Evolutionary conservation across 2,797 vertebrate genomes (phyloP), one percentile per base, ranked within the genome.

Genomic region (Limnodromus scolopaceus): DNA sequence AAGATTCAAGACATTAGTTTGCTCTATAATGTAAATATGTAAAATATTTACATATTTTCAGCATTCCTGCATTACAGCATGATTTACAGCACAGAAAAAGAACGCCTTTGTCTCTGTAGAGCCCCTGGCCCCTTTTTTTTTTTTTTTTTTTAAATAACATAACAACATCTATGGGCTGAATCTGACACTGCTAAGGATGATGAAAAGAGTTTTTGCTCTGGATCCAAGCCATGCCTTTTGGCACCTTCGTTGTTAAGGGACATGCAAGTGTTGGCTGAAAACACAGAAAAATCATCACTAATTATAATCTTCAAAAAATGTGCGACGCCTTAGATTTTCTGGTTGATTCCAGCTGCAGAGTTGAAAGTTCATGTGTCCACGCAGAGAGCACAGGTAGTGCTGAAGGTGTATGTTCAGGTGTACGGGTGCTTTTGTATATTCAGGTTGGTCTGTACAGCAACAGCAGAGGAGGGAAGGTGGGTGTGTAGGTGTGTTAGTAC

Each of bases 201-300:
- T 76, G 54, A 66, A 45, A 45, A 45, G 77, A 84, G 70, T 60
- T 92, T 19, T 72, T 54, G 38, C 39, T 71, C 69, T 86, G 87
- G 60, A 76, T 91, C 54, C 68, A 54, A 83, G 87, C 61, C 57
- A 36, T 53, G 72, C 61, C 79, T 75, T 85, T 86, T 92, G 79
- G 76, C 79, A 87, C 57, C 49, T 75, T 86, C 39, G 10, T 58
- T 85, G 60, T 78, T 63, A 93, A 89, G 25, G 17, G 54, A 68
- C 54, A 77, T 30, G 49, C 39, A 84, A 88, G 23, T 25, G 28
- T 74, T 87, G 51, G 39, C 51, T 94, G 70, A 65, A 87, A 92
- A 79, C 3, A 23, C 32, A 58, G 74, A n/a, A 51, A 45, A 82
- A 92, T 72, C 9, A 32, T 69, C 36, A 38, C 25, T 61, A 75